Conservation (phyloP, 1,140 invertebrate genomes). For the Acyrthosiphon pisum region DNA sequence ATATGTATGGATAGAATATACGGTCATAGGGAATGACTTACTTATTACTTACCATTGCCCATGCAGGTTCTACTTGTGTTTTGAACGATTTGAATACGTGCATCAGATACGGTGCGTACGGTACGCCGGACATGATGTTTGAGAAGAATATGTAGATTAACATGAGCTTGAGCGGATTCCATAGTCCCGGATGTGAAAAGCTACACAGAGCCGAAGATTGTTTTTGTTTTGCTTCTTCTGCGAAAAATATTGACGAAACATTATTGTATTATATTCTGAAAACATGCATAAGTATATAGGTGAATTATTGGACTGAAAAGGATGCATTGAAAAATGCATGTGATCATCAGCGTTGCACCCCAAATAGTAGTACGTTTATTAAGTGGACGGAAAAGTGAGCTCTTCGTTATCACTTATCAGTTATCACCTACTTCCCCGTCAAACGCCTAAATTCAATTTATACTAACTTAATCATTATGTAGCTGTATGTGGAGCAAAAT, state of each 20-base stretch:
- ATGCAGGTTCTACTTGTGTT: not conserved
- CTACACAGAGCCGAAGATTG: too few species aligned
- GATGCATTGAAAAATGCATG: not conserved
- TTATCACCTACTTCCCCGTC: too few species aligned
- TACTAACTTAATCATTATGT: too few species aligned
- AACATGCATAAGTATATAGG: not conserved
- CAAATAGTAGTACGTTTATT: too few species aligned
- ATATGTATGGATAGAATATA: too few species aligned
- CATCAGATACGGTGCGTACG: slow-evolving; percentile 2
- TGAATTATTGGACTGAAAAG: not conserved
- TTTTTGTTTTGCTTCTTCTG: not conserved
- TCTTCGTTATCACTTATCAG: too few species aligned
- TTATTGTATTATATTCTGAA: not conserved
- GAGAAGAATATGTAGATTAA: slow-evolving; percentile 25
- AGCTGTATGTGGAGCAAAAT: too few species aligned
- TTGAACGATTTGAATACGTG: not conserved
- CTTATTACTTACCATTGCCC: slow-evolving; percentile 12
- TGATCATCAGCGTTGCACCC: too few species aligned
- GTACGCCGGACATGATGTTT: slow-evolving; percentile 20
- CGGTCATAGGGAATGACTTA: not conserved
- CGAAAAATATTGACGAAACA: not conserved
- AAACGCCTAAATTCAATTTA: too few species aligned
- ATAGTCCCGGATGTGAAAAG: slow-evolving; percentile 20
- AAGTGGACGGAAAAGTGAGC: too few species aligned
- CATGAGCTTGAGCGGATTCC: not conserved